Base-by-base conservation (phyloP, 2,888 invertebrate species). In the Parnassius smintheus region DNA sequence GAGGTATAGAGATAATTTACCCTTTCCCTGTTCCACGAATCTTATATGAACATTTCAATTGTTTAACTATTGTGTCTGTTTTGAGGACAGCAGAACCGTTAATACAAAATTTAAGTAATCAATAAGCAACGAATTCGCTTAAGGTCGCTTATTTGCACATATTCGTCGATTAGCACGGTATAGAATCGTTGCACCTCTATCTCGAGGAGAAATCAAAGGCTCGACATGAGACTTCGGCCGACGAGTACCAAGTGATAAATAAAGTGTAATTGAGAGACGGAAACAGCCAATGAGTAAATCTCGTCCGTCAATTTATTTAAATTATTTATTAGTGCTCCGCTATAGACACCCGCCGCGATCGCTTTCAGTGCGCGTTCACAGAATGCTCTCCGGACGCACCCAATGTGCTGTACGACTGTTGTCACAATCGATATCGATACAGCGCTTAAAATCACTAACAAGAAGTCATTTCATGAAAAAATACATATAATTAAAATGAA, bases 221-320 rank as follows among this genome's bases (percentile, higher is more conserved):
- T 49, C 60, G 71, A 75, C 78, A 75, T 72, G 76, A 74, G 76
- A 77, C 78, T 82, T 81, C 78, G 81, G 81, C 78, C 81, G 82
- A 77, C 80, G 81, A 78, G 85, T 84, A 83, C 82, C 83, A 90
- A 91, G 91, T 91, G 91, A 91, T 91, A 91, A 91, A 91, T 91
- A 91, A 91, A 87, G 80, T 80, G 86, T 91, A 91, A 91, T 91
- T 89, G 91, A 91, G 87, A 85, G 85, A 88, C 91, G 91, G 91
- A 91, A 91, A 89, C 91, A 85, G 82, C 83, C 91, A 91, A 91
- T 91, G 89, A 91, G 90, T 91, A 91, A 91, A 91, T 91, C 91
- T 90, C 91, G 89, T 89, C 91, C 90, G 91, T 91, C 91, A 91
- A 91, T 91, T 91, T 91, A 88, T 91, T 91, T 88, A 91, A 91